Percentiles rank a stretch among this genome's conserved stretches.
Conservation (phyloP, 64 coral and sea anemone species). For the Dendronephthya gigantea region DNA sequence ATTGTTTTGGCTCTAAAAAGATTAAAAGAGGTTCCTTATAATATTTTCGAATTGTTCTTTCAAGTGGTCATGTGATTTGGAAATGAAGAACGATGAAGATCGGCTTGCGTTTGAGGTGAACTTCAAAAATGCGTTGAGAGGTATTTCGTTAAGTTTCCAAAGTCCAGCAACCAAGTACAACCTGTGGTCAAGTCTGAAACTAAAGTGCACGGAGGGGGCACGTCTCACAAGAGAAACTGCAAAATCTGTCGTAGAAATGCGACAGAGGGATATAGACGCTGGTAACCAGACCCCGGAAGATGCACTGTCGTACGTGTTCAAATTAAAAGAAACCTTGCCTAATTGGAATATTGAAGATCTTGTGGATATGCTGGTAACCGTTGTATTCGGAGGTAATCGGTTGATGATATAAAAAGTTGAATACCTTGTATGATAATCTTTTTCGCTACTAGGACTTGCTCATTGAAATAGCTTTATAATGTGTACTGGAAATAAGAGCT, state of each 20-base stretch:
- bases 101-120: not conserved
- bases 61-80: not conserved
- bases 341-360: not conserved
- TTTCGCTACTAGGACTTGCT: too few species aligned
- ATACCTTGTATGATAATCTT: too few species aligned
- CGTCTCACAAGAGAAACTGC: not conserved
- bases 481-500: too few species aligned
- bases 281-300: not conserved
- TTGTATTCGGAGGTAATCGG: not conserved
- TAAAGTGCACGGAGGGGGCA: not conserved
- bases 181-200: not conserved
- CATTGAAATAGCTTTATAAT: too few species aligned
- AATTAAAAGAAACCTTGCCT: not conserved
- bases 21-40: too few species aligned
- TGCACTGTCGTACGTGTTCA: not conserved
- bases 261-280: not conserved
- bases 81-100: not conserved
- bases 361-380: not conserved
- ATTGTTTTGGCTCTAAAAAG: too few species aligned
- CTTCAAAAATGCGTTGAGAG: not conserved
- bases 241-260: not conserved
- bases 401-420: not conserved
- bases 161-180: not conserved
- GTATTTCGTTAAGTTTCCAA: not conserved
- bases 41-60: not conserved